Percentiles rank a stretch among this genome's conserved stretches.
Evolutionary conservation across 1,140 invertebrate genomes (phyloP).

Genomic region (Drosophila subpulchrella): DNA sequence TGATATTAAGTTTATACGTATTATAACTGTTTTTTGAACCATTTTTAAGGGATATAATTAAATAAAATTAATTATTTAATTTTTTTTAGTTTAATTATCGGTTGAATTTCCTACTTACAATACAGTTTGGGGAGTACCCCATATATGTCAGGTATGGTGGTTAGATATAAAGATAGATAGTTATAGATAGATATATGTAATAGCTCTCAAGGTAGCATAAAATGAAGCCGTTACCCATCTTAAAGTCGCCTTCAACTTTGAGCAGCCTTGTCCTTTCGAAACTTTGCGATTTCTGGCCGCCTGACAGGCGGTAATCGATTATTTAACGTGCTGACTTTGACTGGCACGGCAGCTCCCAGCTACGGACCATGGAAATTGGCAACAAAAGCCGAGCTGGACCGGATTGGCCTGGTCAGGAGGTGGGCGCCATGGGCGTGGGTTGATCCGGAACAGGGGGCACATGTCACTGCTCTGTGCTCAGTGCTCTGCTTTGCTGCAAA

Average conservation of each 20-base stretch:
- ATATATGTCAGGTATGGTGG: no score
- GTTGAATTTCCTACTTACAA: no score
- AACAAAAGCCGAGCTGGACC: constrained; percentile 30
- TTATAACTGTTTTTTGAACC: no score
- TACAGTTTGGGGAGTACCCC: no score
- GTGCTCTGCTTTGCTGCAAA: constrained; percentile 14
- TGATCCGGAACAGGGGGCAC: constrained; percentile 4
- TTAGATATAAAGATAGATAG: not conserved
- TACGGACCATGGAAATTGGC: constrained; percentile 28
- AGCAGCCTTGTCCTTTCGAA: constrained; percentile 23
- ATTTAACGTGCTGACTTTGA: constrained; percentile 53
- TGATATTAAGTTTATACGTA: no score
- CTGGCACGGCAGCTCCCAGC: constrained; percentile 36
- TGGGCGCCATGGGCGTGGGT: not conserved
- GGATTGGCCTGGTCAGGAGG: constrained; percentile 29
- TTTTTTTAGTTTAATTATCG: no score
- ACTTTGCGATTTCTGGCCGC: constrained; percentile 28
- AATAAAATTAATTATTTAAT: no score
- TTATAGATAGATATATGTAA: not conserved
- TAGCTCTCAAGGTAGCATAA: not conserved
- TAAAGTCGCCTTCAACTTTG: constrained; percentile 29
- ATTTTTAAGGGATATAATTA: no score
- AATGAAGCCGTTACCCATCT: constrained; percentile 28
- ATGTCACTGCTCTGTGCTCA: constrained; percentile 21
- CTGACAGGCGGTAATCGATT: constrained; percentile 48